These are phyloP conservation scores for Dendrolimus pini DNA, from an alignment of 2,888 invertebrate genomes.

Conservation along the genomic window DNA sequence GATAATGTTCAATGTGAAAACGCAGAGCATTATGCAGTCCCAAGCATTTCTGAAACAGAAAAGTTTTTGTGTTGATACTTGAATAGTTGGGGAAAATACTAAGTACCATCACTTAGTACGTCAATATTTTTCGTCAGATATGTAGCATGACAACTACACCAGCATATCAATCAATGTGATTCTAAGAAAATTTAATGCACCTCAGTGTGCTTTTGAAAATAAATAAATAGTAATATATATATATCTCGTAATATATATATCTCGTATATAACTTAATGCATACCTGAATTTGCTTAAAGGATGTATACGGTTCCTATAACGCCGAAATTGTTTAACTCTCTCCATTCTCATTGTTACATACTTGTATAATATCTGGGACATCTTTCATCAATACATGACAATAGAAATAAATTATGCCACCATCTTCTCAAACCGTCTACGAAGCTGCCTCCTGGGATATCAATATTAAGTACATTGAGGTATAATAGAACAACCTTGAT, in stretches of 20 bases:
- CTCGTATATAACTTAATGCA: neutral
- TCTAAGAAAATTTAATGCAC: neutral
- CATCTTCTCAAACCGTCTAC: slow-evolving; percentile 17
- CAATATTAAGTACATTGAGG: slow-evolving; percentile 29
- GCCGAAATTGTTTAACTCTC: slow-evolving; percentile 7
- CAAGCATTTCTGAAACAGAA: slow-evolving; percentile 25
- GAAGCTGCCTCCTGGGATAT: slow-evolving; percentile 20
- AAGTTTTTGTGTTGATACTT: neutral
- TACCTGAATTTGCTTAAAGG: slow-evolving; percentile 8
- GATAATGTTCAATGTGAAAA: slow-evolving; percentile 15
- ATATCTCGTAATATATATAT: no score
- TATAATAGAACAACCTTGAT: slow-evolving; percentile 27
- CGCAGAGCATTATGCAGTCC: slow-evolving; percentile 18
- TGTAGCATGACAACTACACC: neutral
- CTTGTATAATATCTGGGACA: slow-evolving; percentile 17
- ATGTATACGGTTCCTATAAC: slow-evolving; percentile 5
- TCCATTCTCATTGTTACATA: slow-evolving; percentile 8
- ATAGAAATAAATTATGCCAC: slow-evolving; percentile 33
- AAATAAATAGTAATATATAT: neutral
- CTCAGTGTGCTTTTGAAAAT: neutral
- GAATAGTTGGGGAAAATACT: neutral
- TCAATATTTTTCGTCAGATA: neutral
- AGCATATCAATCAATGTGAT: no score
- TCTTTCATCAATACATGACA: slow-evolving; percentile 22
- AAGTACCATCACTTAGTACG: neutral